Conservation (phyloP, 2,113 vertebrate species). For the Papio anubis region DNA sequence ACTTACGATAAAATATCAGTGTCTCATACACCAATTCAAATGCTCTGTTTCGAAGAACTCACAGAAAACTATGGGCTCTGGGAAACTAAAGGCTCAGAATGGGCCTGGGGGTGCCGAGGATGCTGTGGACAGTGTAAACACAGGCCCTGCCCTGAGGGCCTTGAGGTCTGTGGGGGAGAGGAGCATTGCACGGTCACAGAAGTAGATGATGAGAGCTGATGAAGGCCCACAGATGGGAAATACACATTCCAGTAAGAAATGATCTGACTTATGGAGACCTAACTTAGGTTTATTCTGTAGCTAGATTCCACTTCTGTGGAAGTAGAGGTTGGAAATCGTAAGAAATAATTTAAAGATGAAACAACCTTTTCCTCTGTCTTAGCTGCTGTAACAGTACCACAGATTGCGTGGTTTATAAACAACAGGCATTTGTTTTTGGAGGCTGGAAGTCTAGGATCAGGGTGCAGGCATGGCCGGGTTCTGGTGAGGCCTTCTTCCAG, state of each 20-base stretch:
- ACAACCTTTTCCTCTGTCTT: background rate
- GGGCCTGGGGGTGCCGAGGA: background rate
- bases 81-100: background rate
- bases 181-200: background rate
- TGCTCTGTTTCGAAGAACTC: background rate
- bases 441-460: background rate
- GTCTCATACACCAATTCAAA: background rate
- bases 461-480: background rate
- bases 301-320: background rate
- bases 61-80: background rate
- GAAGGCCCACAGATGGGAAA: background rate
- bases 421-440: background rate
- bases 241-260: background rate
- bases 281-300: too few relatives aligned
- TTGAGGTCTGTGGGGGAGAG: background rate
- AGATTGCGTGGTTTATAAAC: background rate
- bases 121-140: background rate
- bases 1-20: background rate
- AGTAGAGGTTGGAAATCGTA: background rate
- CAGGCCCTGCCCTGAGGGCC: background rate
- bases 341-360: background rate
- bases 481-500: background rate
- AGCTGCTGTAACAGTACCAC: background rate
- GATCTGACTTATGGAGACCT: background rate
- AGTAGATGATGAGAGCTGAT: background rate